Base-by-base conservation (phyloP, 2,113 vertebrate genomes). In the Dolichallabes microphthalmus region DNA sequence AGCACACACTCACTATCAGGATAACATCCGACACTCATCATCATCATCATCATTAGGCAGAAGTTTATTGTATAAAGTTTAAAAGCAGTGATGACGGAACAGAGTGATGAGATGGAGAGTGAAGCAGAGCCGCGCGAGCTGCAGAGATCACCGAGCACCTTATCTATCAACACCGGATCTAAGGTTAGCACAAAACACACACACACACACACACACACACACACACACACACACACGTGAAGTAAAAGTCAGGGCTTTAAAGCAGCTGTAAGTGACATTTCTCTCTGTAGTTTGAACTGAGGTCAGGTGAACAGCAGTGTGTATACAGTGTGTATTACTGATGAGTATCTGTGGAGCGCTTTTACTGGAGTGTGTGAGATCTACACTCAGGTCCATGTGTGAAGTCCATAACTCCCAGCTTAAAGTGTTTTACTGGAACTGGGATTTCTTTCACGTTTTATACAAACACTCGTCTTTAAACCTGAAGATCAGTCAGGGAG, bases 91-190 rank as follows among this genome's bases (percentile, higher is more conserved):
- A 91, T 87, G 89, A 96, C 96, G 94, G 96, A 94, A 10, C 95
- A 96, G 87, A 96, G 93, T 89, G 95, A 85, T 77, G 96, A 96
- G 92, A 95, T 94, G 90, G 96, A 96, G 89, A 95, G 92, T 73
- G 95, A 96, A 32, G 90, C 93, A 35, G 95, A 95, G 91, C 89
- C 90, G 69, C 77, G 90, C 52, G 92, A 86, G 30, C 90, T 94
- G 27, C 93, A 94, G 90, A 93, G 92, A 85, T 93, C 92, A 8
- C 94, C 95, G n/a, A 94, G 93, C 88, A 93, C 93, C 68, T 88
- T 94, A 88, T 93, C 94, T 89, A 92, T 94, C 81, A 91, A 95
- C 95, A 75, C 96, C 7, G 90, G 95, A 75, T 95, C 94, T 84
- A 97, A 97, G 96, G 96, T 94, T 94, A 96, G 90, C 11, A 2